Percentiles rank a stretch among this genome's conserved stretches.
Conservation (phyloP, 2,888 invertebrate genomes). For the Cosmopolites sordidus region DNA sequence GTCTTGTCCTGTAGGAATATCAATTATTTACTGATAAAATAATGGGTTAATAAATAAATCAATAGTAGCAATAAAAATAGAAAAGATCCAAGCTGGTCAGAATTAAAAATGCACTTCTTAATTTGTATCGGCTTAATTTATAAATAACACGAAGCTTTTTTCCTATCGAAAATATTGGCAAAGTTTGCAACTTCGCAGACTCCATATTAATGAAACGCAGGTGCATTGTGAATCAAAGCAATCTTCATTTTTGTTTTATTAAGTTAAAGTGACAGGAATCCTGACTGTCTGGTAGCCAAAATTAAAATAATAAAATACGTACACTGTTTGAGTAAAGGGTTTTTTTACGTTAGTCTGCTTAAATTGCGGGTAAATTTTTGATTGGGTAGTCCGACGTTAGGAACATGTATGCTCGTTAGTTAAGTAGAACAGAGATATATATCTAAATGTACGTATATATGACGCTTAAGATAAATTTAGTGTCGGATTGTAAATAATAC, state of each 20-base stretch:
- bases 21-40: no score
- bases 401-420: no score
- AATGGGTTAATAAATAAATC: no score
- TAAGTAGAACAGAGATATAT: no score
- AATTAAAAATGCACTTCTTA: no score
- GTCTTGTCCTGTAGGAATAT: no score
- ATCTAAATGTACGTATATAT: no score
- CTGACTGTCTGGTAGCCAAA: slow-evolving; percentile 21
- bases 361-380: background rate
- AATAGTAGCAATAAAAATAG: no score
- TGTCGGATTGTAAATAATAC: no score
- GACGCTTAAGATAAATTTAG: no score
- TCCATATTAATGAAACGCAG: slow-evolving; percentile 38
- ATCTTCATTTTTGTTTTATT: slow-evolving; percentile 17
- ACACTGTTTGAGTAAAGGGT: background rate
- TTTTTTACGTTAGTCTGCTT: background rate
- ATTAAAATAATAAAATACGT: slow-evolving; percentile 28
- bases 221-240: slow-evolving; percentile 27
- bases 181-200: slow-evolving; percentile 12
- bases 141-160: background rate
- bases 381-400: background rate
- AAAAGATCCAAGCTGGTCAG: no score
- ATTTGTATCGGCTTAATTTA: no score
- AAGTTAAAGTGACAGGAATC: slow-evolving; percentile 20
- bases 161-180: slow-evolving; percentile 29